Evolutionary conservation across 2,888 invertebrate genomes (phyloP).

Genomic region (Drosophila diplacantha): DNA sequence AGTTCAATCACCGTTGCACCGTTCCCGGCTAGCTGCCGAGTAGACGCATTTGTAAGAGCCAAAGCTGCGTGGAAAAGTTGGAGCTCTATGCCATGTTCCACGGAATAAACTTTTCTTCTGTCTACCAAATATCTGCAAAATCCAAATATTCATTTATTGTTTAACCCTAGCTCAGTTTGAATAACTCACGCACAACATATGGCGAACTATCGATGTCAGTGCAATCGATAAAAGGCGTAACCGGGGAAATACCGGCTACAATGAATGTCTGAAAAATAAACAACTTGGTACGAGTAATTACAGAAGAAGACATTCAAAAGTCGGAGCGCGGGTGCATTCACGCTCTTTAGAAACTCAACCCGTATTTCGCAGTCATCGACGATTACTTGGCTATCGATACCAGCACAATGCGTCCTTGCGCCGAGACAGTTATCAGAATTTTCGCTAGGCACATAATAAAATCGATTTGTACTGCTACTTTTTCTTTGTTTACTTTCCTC

Average conservation of each 20-base stretch:
- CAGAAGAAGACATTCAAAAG: no score
- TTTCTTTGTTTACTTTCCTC: constrained; percentile 60
- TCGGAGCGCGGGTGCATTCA: no score
- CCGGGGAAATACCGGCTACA: not conserved
- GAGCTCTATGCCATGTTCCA: not conserved
- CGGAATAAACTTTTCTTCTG: not conserved
- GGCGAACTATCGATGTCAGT: not conserved
- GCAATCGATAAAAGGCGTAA: no score
- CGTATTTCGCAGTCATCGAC: not conserved
- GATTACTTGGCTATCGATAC: constrained; percentile 2
- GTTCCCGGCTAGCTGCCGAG: no score
- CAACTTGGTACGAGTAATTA: no score
- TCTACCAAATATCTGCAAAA: not conserved
- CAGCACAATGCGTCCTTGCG: constrained; percentile 1
- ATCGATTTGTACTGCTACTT: constrained; percentile 43
- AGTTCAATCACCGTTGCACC: not conserved
- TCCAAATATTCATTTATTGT: not conserved
- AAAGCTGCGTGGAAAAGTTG: not conserved
- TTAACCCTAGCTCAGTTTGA: not conserved
- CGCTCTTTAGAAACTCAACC: no score
- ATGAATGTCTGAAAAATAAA: not conserved
- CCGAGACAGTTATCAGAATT: constrained; percentile 20
- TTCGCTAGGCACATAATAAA: constrained; percentile 23
- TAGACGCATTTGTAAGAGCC: no score
- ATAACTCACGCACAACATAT: not conserved